Percentiles rank a stretch among this genome's conserved stretches.
Evolutionary conservation across 1,140 invertebrate genomes (phyloP).

Genomic region (Lepidostoma basale): DNA sequence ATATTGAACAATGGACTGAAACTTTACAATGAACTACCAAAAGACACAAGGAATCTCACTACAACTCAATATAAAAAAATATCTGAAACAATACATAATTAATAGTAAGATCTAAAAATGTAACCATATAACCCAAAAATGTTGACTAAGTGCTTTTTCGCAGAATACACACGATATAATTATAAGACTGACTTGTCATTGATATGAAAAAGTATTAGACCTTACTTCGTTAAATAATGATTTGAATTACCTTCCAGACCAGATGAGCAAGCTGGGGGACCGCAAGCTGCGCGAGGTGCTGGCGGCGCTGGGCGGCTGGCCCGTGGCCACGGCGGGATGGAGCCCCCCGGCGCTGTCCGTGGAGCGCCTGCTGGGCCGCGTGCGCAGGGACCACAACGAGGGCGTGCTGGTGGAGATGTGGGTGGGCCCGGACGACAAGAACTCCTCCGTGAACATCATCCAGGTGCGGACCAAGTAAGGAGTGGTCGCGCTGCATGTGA

Average conservation of each 20-base stretch:
- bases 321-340: conserved; percentile 72
- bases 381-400: conserved; percentile 76
- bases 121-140: too few relatives aligned
- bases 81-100: too few relatives aligned
- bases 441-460: conserved; percentile 83
- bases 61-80: too few relatives aligned
- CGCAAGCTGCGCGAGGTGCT: conserved; percentile 67
- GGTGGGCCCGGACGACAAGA: conserved; percentile 86
- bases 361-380: conserved; percentile 70
- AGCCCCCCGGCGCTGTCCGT: conserved; percentile 61
- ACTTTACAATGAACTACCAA: too few relatives aligned
- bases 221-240: conserved; percentile 25
- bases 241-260: conserved; percentile 57
- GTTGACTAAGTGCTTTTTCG: too few relatives aligned
- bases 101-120: too few relatives aligned
- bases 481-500: conserved; percentile 47
- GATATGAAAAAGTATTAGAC: too few relatives aligned
- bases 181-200: too few relatives aligned
- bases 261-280: conserved; percentile 75
- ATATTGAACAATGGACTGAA: too few relatives aligned
- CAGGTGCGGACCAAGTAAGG: conserved; percentile 71
- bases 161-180: too few relatives aligned
- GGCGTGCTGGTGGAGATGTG: conserved; percentile 79
- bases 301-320: conserved; percentile 75
- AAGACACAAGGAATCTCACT: too few relatives aligned